phyloP scores from a whole-genome alignment of 1,140 invertebrate genomes.

The Centruroides sculpturatus region DNA sequence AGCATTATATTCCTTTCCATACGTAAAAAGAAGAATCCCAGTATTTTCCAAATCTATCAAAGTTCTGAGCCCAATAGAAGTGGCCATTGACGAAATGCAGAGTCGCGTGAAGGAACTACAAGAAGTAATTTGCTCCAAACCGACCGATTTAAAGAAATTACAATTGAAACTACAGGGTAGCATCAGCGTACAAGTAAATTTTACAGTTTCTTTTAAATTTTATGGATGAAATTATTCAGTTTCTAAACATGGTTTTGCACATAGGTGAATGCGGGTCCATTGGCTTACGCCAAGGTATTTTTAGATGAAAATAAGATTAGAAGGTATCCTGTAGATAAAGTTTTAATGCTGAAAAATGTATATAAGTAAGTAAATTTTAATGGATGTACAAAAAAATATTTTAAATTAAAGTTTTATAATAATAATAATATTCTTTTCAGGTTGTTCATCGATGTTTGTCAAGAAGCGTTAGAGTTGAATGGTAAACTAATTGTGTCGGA shows the following conservation, averaged over 20 bases:
- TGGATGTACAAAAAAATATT: conserved; percentile 9
- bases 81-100: conserved; percentile 85
- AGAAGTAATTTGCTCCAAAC: conserved; percentile 61
- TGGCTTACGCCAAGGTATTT: conserved; percentile 83
- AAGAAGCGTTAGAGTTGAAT: conserved; percentile 72
- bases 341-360: conserved; percentile 66
- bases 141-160: conserved; percentile 72
- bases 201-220: background rate
- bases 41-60: conserved; percentile 54
- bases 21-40: conserved; percentile 73
- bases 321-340: conserved; percentile 59
- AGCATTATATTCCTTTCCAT: conserved; percentile 76
- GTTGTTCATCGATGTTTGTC: conserved; percentile 74
- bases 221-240: background rate
- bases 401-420: conserved; percentile 9
- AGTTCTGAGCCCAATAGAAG: conserved; percentile 79
- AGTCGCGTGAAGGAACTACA: conserved; percentile 62
- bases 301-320: conserved; percentile 29
- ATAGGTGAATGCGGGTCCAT: conserved; percentile 77
- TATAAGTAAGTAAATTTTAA: conserved; percentile 48
- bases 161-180: conserved; percentile 77
- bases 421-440: conserved; percentile 39
- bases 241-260: background rate
- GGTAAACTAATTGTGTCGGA: conserved; percentile 65
- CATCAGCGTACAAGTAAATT: conserved; percentile 60